Evolutionary conservation across 1,140 invertebrate species (phyloP).

Genomic region (Brachionus rotundiformis): DNA sequence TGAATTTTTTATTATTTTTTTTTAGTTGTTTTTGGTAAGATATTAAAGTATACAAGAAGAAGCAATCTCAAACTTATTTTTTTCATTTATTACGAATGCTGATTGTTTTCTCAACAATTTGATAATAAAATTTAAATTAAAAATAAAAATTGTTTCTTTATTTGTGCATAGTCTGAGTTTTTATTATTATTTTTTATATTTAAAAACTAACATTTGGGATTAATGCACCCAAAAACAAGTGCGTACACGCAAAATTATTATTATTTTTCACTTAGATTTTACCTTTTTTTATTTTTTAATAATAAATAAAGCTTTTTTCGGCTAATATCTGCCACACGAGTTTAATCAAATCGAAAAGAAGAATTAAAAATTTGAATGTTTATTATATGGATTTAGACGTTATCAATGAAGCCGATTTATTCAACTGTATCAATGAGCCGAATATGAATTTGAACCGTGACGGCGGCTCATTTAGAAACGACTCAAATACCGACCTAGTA

Average conservation of each 20-base stretch:
- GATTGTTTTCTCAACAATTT: slow-evolving; percentile 30
- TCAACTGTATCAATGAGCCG: slow-evolving; percentile 36
- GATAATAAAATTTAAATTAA: slow-evolving; percentile 26
- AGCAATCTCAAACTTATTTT: slow-evolving; percentile 5
- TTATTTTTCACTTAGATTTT: background rate
- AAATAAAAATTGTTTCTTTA: background rate
- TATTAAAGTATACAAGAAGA: slow-evolving; percentile 9
- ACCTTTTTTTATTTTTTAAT: background rate
- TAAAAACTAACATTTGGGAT: slow-evolving; percentile 1
- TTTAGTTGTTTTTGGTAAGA: slow-evolving; percentile 5
- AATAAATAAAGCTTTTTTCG: background rate
- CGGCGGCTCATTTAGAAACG: background rate
- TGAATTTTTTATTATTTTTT: slow-evolving; percentile 42
- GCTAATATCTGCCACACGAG: background rate
- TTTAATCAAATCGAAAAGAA: background rate
- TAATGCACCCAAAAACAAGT: slow-evolving; percentile 24
- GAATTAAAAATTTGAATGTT: slow-evolving; percentile 4
- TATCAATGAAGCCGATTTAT: slow-evolving; percentile 22
- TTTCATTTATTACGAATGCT: background rate
- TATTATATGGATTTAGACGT: slow-evolving; percentile 30
- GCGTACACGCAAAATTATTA: background rate
- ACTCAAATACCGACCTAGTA: slow-evolving; percentile 3
- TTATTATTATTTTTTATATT: too few species aligned
- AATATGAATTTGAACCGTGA: background rate
- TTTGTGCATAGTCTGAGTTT: background rate